A percentile compares a stretch with the other conserved stretches of the same genome.
Evolutionary conservation across 2,797 vertebrate species (phyloP).

Genomic region (Melanotaenia pygmaea): DNA sequence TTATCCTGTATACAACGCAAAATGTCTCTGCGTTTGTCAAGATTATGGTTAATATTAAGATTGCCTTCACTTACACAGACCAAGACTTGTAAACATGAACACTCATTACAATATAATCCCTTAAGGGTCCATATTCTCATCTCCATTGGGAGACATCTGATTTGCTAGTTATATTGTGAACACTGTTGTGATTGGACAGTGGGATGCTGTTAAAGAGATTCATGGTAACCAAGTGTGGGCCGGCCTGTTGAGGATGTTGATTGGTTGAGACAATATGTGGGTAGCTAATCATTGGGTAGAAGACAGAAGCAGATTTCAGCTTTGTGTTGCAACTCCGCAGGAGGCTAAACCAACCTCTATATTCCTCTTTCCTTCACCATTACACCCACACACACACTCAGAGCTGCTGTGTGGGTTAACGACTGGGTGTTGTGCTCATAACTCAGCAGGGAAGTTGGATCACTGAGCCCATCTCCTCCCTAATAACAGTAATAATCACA

Average conservation of each 20-base stretch:
- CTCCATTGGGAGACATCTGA: constrained; percentile 39
- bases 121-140: constrained; percentile 10
- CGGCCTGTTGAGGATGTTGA: constrained; percentile 41
- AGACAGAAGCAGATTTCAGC: constrained; percentile 65
- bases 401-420: constrained; percentile 51
- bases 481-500: constrained; percentile 74
- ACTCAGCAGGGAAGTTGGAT: constrained; percentile 46
- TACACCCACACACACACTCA: neutral
- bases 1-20: neutral
- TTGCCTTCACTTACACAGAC: constrained; percentile 24
- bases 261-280: constrained; percentile 67
- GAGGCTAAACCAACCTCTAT: constrained; percentile 51
- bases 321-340: constrained; percentile 65
- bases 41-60: constrained; percentile 33
- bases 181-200: constrained; percentile 52
- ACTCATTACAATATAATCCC: constrained; percentile 36
- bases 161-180: constrained; percentile 41
- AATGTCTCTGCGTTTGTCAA: neutral
- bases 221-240: constrained; percentile 45
- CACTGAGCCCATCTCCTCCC: constrained; percentile 50
- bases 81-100: constrained; percentile 9
- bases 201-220: constrained; percentile 46
- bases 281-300: constrained; percentile 74
- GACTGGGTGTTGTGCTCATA: constrained; percentile 42
- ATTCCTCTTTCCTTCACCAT: neutral